Evolutionary conservation across 2,797 vertebrate genomes (phyloP), one percentile per base, ranked within the genome.

Genomic region (Danio aesculapii): DNA sequence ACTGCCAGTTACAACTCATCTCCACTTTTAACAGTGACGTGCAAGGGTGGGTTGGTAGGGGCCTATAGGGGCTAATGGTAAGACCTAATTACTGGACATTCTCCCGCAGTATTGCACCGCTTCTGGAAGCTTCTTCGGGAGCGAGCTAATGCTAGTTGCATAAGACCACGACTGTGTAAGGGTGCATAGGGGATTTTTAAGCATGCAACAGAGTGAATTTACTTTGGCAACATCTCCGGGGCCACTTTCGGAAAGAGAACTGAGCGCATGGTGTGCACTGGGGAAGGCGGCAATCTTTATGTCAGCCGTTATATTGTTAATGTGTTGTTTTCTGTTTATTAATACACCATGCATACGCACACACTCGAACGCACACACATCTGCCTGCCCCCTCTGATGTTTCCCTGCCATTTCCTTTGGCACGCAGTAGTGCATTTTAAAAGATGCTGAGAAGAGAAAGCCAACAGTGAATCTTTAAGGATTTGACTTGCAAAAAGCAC

Each of bases 401-500:
- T 86, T 88, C 77, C 53, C 63, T 67, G 21, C 86, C 84, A 88
- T 91, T 91, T 88, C 83, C 72, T 71, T 81, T 76, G 44, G 75
- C 87, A 83, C 83, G 88, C 84, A 71, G 84, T 84, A 75, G 84
- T 71, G 75, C 89, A 87, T 85, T 88, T 90, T 91, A 91, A 92
- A 93, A 92, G 91, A 90, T 83, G 84, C 80, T 84, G 72, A 83
- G 80, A 88, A 84, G 89, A 89, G 71, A 71, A 83, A 91, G 86
- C 78, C 81, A 46, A 81, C 82, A 82, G 89, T 91, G 90, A 93
- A 90, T 92, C 91, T 94, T 93, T 92, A 91, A 96, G 96, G 96
- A 97, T 97, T 97, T 96, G 96, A 98, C 96, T 95, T 97, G 96
- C 95, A 95, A 98, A 97, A 97, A 94, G 97, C 97, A 95, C 93